A percentile compares a stretch with the other conserved stretches of the same genome.
These are phyloP conservation scores for Paralvinella palmiformis DNA, from an alignment of 1,140 invertebrate genomes.

Conservation along the genomic window DNA sequence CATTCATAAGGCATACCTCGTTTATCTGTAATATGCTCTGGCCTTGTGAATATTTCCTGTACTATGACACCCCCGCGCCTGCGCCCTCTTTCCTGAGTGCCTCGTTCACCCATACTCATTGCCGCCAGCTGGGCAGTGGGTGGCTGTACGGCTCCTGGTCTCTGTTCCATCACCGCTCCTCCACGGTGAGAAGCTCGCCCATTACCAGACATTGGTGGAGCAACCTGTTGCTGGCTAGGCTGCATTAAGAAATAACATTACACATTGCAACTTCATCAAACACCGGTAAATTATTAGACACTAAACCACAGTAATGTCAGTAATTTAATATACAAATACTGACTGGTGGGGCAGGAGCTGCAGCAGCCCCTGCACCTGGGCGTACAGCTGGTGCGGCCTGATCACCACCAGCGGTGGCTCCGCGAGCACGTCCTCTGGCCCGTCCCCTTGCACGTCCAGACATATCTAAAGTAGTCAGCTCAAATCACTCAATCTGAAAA, in stretches of 20 bases:
- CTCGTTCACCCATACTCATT: background rate
- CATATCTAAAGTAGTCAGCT: no score
- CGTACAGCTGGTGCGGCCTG: background rate
- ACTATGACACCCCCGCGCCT: background rate
- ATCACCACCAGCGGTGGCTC: background rate
- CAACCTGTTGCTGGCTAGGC: background rate
- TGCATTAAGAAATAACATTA: background rate
- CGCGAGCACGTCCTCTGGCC: slow-evolving; percentile 5
- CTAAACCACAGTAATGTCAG: background rate
- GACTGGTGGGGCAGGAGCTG: background rate
- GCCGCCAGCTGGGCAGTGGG: background rate
- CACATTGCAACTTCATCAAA: background rate
- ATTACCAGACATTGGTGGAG: background rate
- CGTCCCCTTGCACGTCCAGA: slow-evolving; percentile 5
- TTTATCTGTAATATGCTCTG: slow-evolving; percentile 4
- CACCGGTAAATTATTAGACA: background rate
- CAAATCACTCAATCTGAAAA: no score
- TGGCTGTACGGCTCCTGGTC: background rate
- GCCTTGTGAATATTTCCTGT: background rate
- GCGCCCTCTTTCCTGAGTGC: background rate
- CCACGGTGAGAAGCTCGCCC: slow-evolving; percentile 7
- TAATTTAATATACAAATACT: background rate
- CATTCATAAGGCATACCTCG: background rate
- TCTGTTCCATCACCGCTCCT: background rate
- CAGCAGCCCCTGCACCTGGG: background rate